Percentiles rank a stretch among this genome's conserved stretches.
phyloP scores from a whole-genome alignment of 2,797 vertebrate genomes.

The Malacoctenus gilli region DNA sequence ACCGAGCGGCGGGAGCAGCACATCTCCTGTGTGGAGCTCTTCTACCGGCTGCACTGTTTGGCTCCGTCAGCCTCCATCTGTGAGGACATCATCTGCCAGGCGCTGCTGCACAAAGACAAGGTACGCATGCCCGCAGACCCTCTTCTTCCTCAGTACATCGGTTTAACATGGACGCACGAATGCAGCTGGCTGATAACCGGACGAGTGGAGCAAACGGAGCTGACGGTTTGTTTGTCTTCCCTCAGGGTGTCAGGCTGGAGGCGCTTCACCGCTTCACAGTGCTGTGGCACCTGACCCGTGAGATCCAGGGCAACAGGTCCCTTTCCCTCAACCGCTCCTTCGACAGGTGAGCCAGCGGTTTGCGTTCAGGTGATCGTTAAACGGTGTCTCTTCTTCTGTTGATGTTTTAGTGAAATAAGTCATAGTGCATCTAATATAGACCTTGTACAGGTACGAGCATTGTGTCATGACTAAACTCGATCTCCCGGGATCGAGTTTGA shows the following conservation, averaged over 20 bases:
- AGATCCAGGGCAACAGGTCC: slow-evolving; percentile 90
- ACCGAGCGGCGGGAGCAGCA: slow-evolving; percentile 92
- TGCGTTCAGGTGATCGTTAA: not conserved
- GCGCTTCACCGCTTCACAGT: slow-evolving; percentile 94
- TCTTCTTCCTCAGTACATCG: not conserved
- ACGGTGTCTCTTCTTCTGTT: too few relatives aligned
- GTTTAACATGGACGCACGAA: slow-evolving; percentile 21
- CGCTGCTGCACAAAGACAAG: slow-evolving; percentile 89
- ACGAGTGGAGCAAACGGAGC: slow-evolving; percentile 16
- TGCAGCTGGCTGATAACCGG: not conserved
- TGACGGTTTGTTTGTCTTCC: slow-evolving; percentile 28
- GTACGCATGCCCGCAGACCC: slow-evolving; percentile 64
- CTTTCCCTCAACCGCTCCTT: slow-evolving; percentile 93
- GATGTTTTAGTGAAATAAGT: too few relatives aligned
- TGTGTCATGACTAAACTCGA: too few relatives aligned
- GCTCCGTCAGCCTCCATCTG: slow-evolving; percentile 92
- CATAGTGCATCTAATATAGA: too few relatives aligned
- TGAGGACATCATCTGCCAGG: slow-evolving; percentile 95
- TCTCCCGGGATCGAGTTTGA: too few relatives aligned
- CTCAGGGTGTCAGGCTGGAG: slow-evolving; percentile 85
- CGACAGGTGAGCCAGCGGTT: slow-evolving; percentile 85
- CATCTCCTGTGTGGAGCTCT: slow-evolving; percentile 92
- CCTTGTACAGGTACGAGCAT: too few relatives aligned
- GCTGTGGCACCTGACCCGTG: slow-evolving; percentile 96
- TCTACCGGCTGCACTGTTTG: slow-evolving; percentile 95